Conservation (phyloP, 2,888 invertebrate species). For the Drosophila setosimentum region DNA sequence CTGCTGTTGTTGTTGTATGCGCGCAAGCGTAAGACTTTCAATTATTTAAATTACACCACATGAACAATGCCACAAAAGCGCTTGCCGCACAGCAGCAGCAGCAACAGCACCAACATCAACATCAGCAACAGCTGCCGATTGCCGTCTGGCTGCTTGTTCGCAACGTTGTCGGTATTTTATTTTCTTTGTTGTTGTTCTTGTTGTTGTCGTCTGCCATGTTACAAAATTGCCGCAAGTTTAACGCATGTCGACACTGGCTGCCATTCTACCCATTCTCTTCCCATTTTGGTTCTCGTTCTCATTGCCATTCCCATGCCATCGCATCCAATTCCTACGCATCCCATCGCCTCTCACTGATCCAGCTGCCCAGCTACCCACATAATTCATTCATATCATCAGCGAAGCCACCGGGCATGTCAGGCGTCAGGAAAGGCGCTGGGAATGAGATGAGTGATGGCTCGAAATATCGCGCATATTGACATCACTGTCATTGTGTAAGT, state of each 20-base stretch:
- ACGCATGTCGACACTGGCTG: constrained; percentile 77
- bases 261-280: constrained; percentile 6
- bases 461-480: constrained; percentile 74
- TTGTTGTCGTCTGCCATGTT: constrained; percentile 64
- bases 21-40: constrained; percentile 82
- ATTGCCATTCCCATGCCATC: constrained; percentile 15
- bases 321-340: background rate
- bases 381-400: constrained; percentile 83
- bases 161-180: constrained; percentile 46
- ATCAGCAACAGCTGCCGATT: constrained; percentile 71
- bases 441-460: constrained; percentile 75
- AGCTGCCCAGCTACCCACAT: constrained; percentile 68
- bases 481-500: constrained; percentile 80
- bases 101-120: constrained; percentile 17
- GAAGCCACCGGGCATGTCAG: constrained; percentile 45
- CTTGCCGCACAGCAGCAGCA: constrained; percentile 44
- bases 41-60: constrained; percentile 84
- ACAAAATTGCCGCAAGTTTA: constrained; percentile 81
- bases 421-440: constrained; percentile 29
- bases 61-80: constrained; percentile 80
- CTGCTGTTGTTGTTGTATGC: constrained; percentile 54
- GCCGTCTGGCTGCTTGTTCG: constrained; percentile 49
- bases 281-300: constrained; percentile 7
- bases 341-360: constrained; percentile 15
- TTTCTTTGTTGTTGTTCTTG: constrained; percentile 26